Base-by-base conservation (phyloP, 2,113 vertebrate genomes). In the Phalacrocorax carbo region DNA sequence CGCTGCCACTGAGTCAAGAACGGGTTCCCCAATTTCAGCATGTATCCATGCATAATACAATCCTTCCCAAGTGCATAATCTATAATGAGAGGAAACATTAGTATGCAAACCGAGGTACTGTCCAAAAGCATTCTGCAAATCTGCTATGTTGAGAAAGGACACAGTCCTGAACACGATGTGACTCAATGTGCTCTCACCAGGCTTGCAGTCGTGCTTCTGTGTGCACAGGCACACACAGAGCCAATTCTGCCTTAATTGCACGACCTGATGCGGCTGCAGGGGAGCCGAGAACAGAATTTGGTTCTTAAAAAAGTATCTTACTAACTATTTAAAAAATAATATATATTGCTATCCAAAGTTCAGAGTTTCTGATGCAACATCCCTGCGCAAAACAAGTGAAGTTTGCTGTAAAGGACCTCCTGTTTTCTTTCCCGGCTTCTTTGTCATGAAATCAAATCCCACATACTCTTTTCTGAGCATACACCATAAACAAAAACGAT, bases 1-100 rank as follows among this genome's bases (percentile, higher is more conserved):
- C 99, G 98, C 93, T 99, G 99, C 99, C 99, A 99, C 97, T 99
- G 99, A 2, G 99, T 99, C 91, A 99, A 94, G 96, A 99, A 99
- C 0, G 99, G 99, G 97, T 99, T 99, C 34, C 99, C 99, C 96
- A 99, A 86, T 88, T 99, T 99, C 97, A 99, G 96, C 99, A 99
- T 99, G 98, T 99, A 99, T 0, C 99, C 99, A 0, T 99, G 99
- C 99, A 99, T 98, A 25, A 99, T 99, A 22, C 99, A 99, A 97
- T 99, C 99, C 94, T 99, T 99, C 18, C 99, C 99, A 52, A 99
- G 97, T 0, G 99, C 99, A 9, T 99, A 99, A 97, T 99, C 99
- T 99, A 51, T 1, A 54, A 30, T 18, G 7, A 71, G 17, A 73
- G 30, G 61, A 46, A 48, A 51, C 0, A 7, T 76, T 0, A 46